Percentiles rank a stretch among this genome's conserved stretches.
phyloP scores from a whole-genome alignment of 2,888 invertebrate species.

The Cephonodes hylas region DNA sequence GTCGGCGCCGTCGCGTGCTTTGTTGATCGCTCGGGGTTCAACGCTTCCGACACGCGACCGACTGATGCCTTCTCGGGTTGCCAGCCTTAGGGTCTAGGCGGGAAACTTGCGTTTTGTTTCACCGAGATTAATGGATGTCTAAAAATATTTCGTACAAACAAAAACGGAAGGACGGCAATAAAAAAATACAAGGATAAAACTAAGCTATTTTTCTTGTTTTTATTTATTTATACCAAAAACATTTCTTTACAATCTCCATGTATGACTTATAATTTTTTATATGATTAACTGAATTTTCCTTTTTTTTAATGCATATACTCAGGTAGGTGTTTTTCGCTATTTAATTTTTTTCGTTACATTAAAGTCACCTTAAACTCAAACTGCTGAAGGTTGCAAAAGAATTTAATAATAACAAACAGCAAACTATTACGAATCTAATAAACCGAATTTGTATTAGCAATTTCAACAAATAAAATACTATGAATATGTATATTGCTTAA shows the following conservation, averaged over 20 bases:
- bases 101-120: background rate
- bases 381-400: background rate
- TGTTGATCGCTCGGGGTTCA: conserved; percentile 17
- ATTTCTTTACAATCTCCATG: no score
- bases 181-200: no score
- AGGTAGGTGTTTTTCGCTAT: no score
- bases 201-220: no score
- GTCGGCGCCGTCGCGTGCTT: conserved; percentile 9
- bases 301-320: no score
- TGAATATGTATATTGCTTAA: background rate
- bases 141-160: no score
- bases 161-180: no score
- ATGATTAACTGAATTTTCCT: no score
- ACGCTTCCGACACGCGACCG: conserved; percentile 23
- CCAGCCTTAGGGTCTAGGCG: background rate
- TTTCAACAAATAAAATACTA: background rate
- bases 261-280: no score
- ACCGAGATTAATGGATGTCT: no score
- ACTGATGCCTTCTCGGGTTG: conserved; percentile 4
- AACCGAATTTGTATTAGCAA: no score
- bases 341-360: background rate
- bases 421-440: background rate
- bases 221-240: no score
- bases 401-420: background rate
- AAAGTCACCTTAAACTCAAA: background rate